Percentiles rank a stretch among this genome's conserved stretches.
Conservation (phyloP, 2,888 invertebrate species). For the Sarcophaga carnaria region DNA sequence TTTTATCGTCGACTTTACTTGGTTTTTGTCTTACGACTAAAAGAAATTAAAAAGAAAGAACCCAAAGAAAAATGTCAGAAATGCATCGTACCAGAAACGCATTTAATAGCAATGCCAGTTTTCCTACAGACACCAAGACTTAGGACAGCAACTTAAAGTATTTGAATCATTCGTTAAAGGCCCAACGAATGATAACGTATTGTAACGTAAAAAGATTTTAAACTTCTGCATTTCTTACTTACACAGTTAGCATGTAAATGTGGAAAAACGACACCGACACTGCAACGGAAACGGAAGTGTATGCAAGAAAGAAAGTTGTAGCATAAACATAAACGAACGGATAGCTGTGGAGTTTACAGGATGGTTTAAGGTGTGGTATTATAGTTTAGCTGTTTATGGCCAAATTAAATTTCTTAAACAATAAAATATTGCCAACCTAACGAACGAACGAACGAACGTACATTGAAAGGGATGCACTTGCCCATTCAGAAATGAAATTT, state of each 20-base stretch:
- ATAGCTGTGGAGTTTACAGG: not conserved
- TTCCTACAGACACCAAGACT: conserved; percentile 10
- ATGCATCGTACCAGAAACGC: conserved; percentile 62
- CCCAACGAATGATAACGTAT: not conserved
- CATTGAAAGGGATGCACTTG: conserved; percentile 39
- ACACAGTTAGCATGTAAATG: conserved; percentile 21
- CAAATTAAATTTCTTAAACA: conserved; percentile 51
- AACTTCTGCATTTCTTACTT: not conserved
- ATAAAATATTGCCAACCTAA: conserved; percentile 54
- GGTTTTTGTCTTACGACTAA: not conserved
- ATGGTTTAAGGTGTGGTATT: conserved; percentile 57
- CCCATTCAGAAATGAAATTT: not conserved
- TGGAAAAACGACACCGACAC: conserved; percentile 50
- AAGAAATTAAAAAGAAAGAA: not conserved
- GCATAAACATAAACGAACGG: conserved; percentile 50
- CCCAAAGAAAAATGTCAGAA: conserved; percentile 50
- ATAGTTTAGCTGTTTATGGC: conserved; percentile 48
- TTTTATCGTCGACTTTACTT: not conserved
- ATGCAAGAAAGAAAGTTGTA: conserved; percentile 56
- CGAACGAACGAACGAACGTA: not conserved
- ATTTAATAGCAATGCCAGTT: conserved; percentile 48
- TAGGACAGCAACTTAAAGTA: conserved; percentile 14
- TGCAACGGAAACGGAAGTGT: conserved; percentile 66
- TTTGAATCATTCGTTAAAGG: not conserved
- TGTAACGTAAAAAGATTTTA: not conserved